Conservation (phyloP, 2,888 invertebrate genomes). For the Cheilosia variabilis region DNA sequence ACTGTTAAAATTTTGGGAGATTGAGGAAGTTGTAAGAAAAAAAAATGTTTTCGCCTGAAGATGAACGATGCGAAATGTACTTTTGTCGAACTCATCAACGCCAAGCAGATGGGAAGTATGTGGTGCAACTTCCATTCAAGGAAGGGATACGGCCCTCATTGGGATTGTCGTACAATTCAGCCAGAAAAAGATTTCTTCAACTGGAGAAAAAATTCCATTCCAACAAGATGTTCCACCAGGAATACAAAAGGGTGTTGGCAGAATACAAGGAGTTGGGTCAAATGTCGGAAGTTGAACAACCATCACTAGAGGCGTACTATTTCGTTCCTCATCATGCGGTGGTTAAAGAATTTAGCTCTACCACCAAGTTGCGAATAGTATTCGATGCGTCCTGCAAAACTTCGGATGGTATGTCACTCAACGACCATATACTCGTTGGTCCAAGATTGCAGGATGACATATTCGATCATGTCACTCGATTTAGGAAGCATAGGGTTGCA, state of each 20-base stretch:
- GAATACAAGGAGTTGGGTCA: conserved; percentile 18
- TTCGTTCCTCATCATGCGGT: conserved; percentile 34
- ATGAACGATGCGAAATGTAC: background rate
- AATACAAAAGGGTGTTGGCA: conserved; percentile 57
- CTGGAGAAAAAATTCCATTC: conserved; percentile 22
- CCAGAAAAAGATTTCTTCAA: conserved; percentile 36
- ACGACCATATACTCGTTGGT: conserved; percentile 54
- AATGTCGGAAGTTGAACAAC: conserved; percentile 16
- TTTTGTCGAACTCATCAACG: conserved; percentile 7
- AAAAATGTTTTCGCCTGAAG: background rate
- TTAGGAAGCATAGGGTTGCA: conserved; percentile 32
- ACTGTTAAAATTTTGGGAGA: background rate
- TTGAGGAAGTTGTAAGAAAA: conserved; percentile 8
- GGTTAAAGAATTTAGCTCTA: conserved; percentile 43
- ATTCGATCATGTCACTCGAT: conserved; percentile 20
- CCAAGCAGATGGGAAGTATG: background rate
- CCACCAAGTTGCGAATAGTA: conserved; percentile 24
- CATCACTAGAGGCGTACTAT: background rate
- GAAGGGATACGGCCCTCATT: background rate
- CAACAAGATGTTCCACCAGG: conserved; percentile 17
- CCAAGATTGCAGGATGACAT: conserved; percentile 64
- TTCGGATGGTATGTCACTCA: conserved; percentile 53
- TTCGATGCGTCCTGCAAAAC: conserved; percentile 24
- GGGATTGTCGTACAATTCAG: conserved; percentile 35
- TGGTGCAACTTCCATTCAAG: conserved; percentile 1